A percentile compares a stretch with the other conserved stretches of the same genome.
phyloP scores from a whole-genome alignment of 2,888 invertebrate species.

The Drosophila diplacantha region DNA sequence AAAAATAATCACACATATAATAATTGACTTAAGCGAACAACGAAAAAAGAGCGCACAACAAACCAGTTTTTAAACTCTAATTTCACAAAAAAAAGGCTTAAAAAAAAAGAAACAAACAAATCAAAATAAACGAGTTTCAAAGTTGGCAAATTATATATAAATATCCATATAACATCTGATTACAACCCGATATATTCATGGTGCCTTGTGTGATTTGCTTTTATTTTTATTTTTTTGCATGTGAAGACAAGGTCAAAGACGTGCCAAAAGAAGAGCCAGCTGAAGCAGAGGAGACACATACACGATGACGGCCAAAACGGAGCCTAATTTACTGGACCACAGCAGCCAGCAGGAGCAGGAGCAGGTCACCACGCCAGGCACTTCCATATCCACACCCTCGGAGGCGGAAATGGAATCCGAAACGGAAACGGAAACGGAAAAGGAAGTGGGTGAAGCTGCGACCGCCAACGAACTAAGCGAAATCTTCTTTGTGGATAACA shows the following conservation, averaged over 20 bases:
- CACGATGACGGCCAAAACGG: constrained; percentile 18
- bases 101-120: constrained; percentile 11
- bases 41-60: constrained; percentile 13
- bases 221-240: constrained; percentile 20
- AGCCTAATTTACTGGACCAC: constrained; percentile 5
- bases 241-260: constrained; percentile 39
- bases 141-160: constrained; percentile 7
- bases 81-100: constrained; percentile 1
- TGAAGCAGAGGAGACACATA: neutral
- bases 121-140: constrained; percentile 24
- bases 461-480: constrained; percentile 59
- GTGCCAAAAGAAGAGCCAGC: constrained; percentile 2
- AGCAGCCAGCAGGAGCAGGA: constrained; percentile 10
- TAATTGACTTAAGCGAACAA: constrained; percentile 8
- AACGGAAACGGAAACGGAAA: neutral
- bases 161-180: neutral
- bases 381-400: constrained; percentile 18
- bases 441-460: neutral
- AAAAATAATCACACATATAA: constrained; percentile 22
- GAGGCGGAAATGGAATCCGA: constrained; percentile 8
- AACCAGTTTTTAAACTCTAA: constrained; percentile 25
- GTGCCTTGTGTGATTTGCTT: constrained; percentile 6
- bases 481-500: constrained; percentile 76
- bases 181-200: constrained; percentile 9
- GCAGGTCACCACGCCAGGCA: neutral